Evolutionary conservation across 2,888 invertebrate species (phyloP).

Genomic region (Chrysolina haemoptera): DNA sequence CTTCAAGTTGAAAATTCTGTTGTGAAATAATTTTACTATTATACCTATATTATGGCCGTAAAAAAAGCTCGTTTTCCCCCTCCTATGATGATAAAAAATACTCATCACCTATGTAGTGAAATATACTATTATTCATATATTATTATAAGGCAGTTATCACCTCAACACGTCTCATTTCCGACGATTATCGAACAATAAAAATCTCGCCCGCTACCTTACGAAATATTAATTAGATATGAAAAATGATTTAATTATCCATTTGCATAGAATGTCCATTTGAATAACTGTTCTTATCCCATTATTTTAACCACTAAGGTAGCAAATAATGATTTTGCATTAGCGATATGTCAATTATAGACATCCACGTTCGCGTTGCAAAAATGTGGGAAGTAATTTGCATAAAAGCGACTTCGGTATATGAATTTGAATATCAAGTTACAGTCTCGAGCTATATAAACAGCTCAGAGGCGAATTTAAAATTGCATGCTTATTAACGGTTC

Average conservation of each 20-base stretch:
- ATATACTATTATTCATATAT: neutral
- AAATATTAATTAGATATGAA: constrained; percentile 32
- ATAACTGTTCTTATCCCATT: constrained; percentile 41
- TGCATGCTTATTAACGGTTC: constrained; percentile 12
- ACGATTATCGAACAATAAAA: constrained; percentile 16
- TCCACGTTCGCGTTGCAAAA: constrained; percentile 32
- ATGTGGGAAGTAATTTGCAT: constrained; percentile 42
- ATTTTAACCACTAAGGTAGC: constrained; percentile 39
- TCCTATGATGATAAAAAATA: too few relatives aligned
- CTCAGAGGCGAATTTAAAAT: constrained; percentile 10
- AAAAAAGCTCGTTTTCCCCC: too few relatives aligned
- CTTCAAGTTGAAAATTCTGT: too few relatives aligned
- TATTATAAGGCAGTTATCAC: neutral
- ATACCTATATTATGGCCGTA: too few relatives aligned
- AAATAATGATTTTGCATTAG: constrained; percentile 36
- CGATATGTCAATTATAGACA: constrained; percentile 34
- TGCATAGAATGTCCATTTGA: constrained; percentile 37
- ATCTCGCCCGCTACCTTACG: constrained; percentile 23
- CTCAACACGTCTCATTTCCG: constrained; percentile 7
- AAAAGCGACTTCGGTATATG: constrained; percentile 17
- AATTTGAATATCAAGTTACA: constrained; percentile 15
- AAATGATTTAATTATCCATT: constrained; percentile 26
- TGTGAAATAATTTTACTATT: too few relatives aligned
- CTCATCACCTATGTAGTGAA: too few relatives aligned
- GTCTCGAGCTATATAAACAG: constrained; percentile 21